phyloP scores from a whole-genome alignment of 2,888 invertebrate genomes.

The Didymodactylos carnosus region DNA sequence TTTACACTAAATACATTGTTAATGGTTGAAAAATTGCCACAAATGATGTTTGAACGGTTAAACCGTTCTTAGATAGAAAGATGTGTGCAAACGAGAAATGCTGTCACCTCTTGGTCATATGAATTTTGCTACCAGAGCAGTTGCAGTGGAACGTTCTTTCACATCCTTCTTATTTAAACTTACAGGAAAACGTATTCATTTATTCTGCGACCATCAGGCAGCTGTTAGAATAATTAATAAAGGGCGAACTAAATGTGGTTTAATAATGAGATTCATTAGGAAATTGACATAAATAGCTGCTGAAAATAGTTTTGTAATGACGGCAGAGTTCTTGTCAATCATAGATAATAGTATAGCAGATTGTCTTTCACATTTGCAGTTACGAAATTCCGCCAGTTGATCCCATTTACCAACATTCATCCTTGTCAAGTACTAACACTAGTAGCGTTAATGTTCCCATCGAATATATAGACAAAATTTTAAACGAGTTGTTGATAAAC shows the following conservation, averaged over 20 bases:
- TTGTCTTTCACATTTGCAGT: not conserved
- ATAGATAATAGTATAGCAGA: not conserved
- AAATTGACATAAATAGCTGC: not conserved
- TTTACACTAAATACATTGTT: too few species aligned
- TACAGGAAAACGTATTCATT: slow-evolving; percentile 12
- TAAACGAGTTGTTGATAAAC: not conserved
- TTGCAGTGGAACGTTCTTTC: too few species aligned
- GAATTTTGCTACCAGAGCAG: too few species aligned
- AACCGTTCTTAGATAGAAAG: not conserved
- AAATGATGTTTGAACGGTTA: not conserved
- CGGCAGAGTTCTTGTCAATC: not conserved
- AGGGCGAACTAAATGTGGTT: slow-evolving; percentile 7
- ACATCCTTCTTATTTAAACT: not conserved
- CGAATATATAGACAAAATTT: not conserved
- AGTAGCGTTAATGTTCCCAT: not conserved
- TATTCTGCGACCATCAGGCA: slow-evolving; percentile 15
- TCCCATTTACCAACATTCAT: not conserved
- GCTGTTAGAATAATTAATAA: slow-evolving; percentile 13
- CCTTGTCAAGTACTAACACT: not conserved
- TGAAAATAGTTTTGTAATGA: not conserved
- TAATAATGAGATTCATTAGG: not conserved
- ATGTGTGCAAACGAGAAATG: not conserved
- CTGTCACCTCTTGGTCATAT: not conserved
- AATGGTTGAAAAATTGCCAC: not conserved
- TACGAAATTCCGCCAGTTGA: not conserved